These are phyloP conservation scores for Cryptophagus acutangulus DNA, from an alignment of 2,888 invertebrate species.

Conservation along the genomic window DNA sequence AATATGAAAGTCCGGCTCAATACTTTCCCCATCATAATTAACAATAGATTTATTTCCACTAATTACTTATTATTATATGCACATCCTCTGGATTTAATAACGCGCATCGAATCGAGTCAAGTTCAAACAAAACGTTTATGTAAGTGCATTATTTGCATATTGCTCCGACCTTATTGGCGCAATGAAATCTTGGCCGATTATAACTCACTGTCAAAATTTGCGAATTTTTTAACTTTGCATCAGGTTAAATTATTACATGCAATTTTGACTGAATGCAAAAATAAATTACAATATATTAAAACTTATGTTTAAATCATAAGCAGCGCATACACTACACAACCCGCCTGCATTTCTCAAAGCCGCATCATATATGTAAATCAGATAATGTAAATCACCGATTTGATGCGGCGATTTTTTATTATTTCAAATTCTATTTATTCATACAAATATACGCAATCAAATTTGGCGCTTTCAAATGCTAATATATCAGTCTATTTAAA, in stretches of 20 bases:
- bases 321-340: too few species aligned
- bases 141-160: conserved; percentile 11
- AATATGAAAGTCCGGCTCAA: neutral
- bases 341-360: conserved; percentile 25
- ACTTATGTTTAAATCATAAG: conserved; percentile 30
- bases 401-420: conserved; percentile 11
- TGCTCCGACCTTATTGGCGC: conserved; percentile 9
- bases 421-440: too few species aligned
- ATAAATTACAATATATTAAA: conserved; percentile 30
- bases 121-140: too few species aligned
- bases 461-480: too few species aligned
- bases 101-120: too few species aligned
- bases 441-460: too few species aligned
- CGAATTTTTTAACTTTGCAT: conserved; percentile 23
- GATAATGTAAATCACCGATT: conserved; percentile 21
- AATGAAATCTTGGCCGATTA: conserved; percentile 10
- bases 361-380: conserved; percentile 16
- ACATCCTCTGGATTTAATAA: too few species aligned
- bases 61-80: conserved; percentile 4
- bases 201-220: conserved; percentile 16
- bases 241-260: conserved; percentile 29
- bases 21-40: neutral
- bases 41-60: conserved; percentile 7
- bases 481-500: too few species aligned
- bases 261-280: conserved; percentile 32